A percentile compares a stretch with the other conserved stretches of the same genome.
Evolutionary conservation across 2,888 invertebrate species (phyloP).

Genomic region (Netelia virgata): DNA sequence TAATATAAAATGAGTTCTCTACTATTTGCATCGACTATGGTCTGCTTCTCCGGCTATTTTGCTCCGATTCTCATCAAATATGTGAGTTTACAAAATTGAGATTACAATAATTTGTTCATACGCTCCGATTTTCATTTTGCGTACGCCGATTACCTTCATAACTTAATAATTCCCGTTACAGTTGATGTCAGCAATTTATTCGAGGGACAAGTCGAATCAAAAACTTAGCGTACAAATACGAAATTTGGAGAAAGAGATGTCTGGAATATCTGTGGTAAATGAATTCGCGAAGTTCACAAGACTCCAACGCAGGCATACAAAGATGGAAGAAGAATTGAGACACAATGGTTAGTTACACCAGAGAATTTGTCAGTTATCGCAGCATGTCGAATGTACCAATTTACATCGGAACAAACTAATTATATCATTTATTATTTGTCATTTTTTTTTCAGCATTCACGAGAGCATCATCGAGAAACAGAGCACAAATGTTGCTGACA

Average conservation of each 20-base stretch:
- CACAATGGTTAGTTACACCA: constrained; percentile 76
- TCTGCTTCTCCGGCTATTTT: constrained; percentile 76
- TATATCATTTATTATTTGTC: constrained; percentile 16
- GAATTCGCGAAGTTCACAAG: constrained; percentile 84
- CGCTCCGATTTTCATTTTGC: constrained; percentile 3
- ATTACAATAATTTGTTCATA: background rate
- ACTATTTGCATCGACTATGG: constrained; percentile 77
- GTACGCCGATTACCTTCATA: constrained; percentile 17
- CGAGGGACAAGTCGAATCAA: constrained; percentile 71
- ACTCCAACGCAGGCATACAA: constrained; percentile 82
- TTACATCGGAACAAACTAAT: constrained; percentile 2
- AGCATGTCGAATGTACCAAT: no score
- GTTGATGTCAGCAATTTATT: constrained; percentile 74
- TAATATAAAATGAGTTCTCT: constrained; percentile 75
- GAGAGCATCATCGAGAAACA: constrained; percentile 71
- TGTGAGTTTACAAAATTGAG: constrained; percentile 74
- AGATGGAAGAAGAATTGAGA: constrained; percentile 79
- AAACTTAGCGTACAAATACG: constrained; percentile 75
- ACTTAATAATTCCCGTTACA: constrained; percentile 62
- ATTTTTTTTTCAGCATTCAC: constrained; percentile 69
- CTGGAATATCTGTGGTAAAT: constrained; percentile 81
- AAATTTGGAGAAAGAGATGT: constrained; percentile 80
- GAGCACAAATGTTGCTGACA: constrained; percentile 70
- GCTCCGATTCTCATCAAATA: constrained; percentile 77
- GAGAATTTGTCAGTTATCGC: constrained; percentile 1